These are phyloP conservation scores for Hirundichthys speculiger DNA, from an alignment of 2,113 vertebrate genomes.

Conservation along the genomic window DNA sequence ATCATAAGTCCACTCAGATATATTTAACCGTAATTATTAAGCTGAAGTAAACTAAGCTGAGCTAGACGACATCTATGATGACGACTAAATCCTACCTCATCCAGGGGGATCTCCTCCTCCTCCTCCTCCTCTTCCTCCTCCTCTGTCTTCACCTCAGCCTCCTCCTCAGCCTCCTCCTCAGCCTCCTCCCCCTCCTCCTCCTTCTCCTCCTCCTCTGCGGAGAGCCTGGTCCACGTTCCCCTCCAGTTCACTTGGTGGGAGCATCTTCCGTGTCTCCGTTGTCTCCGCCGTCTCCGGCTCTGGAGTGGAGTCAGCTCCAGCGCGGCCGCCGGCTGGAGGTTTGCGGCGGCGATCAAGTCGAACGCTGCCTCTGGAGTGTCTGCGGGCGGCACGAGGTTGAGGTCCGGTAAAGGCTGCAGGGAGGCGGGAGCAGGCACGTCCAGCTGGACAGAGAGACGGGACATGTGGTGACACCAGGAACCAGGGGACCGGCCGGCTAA, in stretches of 20 bases:
- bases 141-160: constrained; percentile 78
- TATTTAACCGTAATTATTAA: too few species aligned
- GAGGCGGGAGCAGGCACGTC: constrained; percentile 8
- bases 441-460: constrained; percentile 21
- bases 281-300: constrained; percentile 20
- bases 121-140: constrained; percentile 68
- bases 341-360: constrained; percentile 65
- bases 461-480: neutral
- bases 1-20: too few species aligned
- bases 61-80: too few species aligned
- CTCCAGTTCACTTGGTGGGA: constrained; percentile 31
- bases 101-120: constrained; percentile 77
- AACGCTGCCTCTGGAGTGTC: constrained; percentile 59
- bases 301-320: constrained; percentile 15
- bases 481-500: too few species aligned
- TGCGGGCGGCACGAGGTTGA: constrained; percentile 5
- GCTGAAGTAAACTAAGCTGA: too few species aligned
- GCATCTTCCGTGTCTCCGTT: constrained; percentile 28
- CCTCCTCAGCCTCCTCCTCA: constrained; percentile 78
- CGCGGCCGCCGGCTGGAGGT: constrained; percentile 43
- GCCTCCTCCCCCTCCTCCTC: constrained; percentile 75
- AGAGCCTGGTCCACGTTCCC: constrained; percentile 57
- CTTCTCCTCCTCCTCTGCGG: constrained; percentile 76
- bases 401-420: constrained; percentile 38
- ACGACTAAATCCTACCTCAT: constrained; percentile 44